phyloP scores from a whole-genome alignment of 2,797 vertebrate genomes.

The Spea hammondii region DNA sequence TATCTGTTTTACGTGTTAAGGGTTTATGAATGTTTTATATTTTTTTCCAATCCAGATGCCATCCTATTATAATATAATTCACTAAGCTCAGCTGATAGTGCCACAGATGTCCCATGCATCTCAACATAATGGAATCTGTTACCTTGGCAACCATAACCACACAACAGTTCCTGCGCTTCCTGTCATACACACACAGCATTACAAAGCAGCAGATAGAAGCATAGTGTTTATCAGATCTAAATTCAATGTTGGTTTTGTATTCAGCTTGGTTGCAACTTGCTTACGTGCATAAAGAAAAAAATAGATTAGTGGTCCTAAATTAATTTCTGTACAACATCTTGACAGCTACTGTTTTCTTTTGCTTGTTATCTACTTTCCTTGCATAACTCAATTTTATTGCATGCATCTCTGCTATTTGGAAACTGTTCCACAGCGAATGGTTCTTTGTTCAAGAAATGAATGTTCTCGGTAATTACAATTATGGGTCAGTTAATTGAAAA shows the following conservation, averaged over 20 bases:
- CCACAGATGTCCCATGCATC: conserved; percentile 60
- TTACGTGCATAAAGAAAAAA: conserved; percentile 9
- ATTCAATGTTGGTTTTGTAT: conserved; percentile 36
- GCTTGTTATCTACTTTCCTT: background rate
- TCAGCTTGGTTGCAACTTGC: conserved; percentile 21
- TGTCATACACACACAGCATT: conserved; percentile 51
- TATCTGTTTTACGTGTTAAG: conserved; percentile 8
- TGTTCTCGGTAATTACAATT: too few species aligned
- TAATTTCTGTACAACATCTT: background rate
- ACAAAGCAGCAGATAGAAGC: conserved; percentile 60
- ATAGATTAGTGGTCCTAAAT: conserved; percentile 8
- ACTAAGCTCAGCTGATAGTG: conserved; percentile 53
- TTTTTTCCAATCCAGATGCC: conserved; percentile 27
- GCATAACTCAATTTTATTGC: background rate
- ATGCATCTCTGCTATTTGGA: background rate
- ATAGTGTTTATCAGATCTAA: conserved; percentile 61
- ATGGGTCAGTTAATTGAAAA: too few species aligned
- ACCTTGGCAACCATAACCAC: conserved; percentile 65
- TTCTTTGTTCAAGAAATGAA: too few species aligned
- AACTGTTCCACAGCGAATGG: too few species aligned
- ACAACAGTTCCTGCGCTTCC: conserved; percentile 64
- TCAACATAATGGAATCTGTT: conserved; percentile 63
- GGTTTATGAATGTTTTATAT: conserved; percentile 21
- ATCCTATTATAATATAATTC: conserved; percentile 57
- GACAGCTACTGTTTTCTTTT: conserved; percentile 13